A percentile compares a stretch with the other conserved stretches of the same genome.
These are phyloP conservation scores for Acromyrmex heyeri DNA, from an alignment of 1,140 invertebrate genomes.

Conservation along the genomic window DNA sequence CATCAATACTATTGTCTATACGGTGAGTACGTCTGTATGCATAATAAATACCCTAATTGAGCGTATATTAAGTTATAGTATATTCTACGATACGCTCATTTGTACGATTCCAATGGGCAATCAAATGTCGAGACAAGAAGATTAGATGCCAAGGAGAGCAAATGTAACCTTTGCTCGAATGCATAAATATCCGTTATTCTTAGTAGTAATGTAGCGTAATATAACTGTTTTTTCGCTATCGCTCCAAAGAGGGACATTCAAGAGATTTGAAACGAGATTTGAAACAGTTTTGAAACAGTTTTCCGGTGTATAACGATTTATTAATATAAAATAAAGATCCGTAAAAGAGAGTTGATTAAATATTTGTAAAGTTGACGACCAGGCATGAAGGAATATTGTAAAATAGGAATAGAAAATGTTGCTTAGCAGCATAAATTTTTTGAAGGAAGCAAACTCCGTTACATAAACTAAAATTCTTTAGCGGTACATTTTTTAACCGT, in stretches of 20 bases:
- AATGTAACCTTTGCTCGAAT: conserved; percentile 66
- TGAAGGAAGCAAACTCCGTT: neutral
- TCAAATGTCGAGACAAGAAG: conserved; percentile 43
- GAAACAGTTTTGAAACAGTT: neutral
- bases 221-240: conserved; percentile 15
- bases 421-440: conserved; percentile 23
- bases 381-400: neutral
- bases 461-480: conserved; percentile 24
- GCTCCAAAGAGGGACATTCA: neutral
- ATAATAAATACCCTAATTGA: conserved; percentile 38
- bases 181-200: conserved; percentile 68
- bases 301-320: neutral
- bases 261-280: neutral
- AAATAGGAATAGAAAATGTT: conserved; percentile 9
- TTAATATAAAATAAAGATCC: conserved; percentile 1
- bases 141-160: conserved; percentile 71
- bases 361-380: neutral
- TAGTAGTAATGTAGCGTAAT: neutral
- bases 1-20: conserved; percentile 87
- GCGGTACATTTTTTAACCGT: neutral
- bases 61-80: conserved; percentile 30
- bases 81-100: neutral
- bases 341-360: neutral
- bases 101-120: conserved; percentile 28
- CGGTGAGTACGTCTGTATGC: conserved; percentile 82